These are phyloP conservation scores for Drosophila leontia DNA, from an alignment of 1,140 invertebrate species.

Conservation along the genomic window DNA sequence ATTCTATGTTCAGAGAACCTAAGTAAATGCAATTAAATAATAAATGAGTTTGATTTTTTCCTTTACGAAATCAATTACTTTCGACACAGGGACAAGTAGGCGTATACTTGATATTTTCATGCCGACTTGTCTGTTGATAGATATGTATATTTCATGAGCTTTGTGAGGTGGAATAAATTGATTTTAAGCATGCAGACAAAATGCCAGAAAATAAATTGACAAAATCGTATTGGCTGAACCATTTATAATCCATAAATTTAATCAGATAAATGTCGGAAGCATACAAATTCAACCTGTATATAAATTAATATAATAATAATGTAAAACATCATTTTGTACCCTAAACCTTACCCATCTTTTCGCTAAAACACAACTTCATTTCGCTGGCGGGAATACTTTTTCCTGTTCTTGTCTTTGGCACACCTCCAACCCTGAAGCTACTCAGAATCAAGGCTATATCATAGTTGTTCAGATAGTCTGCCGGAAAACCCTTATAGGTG, in stretches of 20 bases:
- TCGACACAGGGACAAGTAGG: neutral
- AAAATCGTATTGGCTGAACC: neutral
- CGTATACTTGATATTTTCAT: conserved; percentile 32
- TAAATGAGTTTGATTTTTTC: neutral
- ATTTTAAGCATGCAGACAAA: conserved; percentile 12
- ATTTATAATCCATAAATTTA: neutral
- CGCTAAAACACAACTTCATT: conserved; percentile 46
- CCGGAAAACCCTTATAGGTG: conserved; percentile 18
- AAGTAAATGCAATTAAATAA: conserved; percentile 4
- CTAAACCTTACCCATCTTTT: conserved; percentile 38
- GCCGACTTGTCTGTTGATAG: conserved; percentile 13
- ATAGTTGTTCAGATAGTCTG: neutral
- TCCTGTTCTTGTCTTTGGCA: neutral
- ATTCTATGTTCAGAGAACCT: neutral
- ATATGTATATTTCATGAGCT: conserved; percentile 18
- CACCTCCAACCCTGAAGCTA: conserved; percentile 49
- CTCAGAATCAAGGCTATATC: conserved; percentile 34
- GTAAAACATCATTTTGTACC: neutral
- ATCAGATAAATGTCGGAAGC: neutral
- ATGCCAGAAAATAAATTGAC: conserved; percentile 2
- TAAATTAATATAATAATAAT: too few species aligned
- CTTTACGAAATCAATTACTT: conserved; percentile 13
- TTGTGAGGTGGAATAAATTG: conserved; percentile 17
- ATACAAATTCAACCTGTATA: too few species aligned
- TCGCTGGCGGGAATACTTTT: conserved; percentile 26